Base-by-base conservation (phyloP, 1,140 invertebrate species). In the Saxidomus purpurata region DNA sequence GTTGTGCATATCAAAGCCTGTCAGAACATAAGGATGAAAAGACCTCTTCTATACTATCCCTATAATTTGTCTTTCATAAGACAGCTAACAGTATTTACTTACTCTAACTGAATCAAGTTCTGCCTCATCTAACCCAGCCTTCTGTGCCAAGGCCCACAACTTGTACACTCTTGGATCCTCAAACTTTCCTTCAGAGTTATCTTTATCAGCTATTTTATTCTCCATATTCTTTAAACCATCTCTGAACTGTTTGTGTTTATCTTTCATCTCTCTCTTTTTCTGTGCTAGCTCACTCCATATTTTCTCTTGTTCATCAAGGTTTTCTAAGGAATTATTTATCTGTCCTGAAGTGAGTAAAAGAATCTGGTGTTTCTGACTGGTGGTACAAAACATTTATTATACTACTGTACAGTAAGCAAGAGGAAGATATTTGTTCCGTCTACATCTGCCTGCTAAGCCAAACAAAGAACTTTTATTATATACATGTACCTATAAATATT, bases 101-200 rank as follows among this genome's bases (percentile, higher is more conserved):
- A 98, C 97, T 96, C 97, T 98, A 59, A 99, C 96, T 4, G 98
- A 98, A 89, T 97, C 97, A 9, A 99, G 95, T 96, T 99, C 98
- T 90, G 97, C 97, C 8, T 97, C 95, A 63, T 97, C 97, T 94
- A 99, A 99, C 94, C 98, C 97, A 43, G 97, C 97, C 89, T 97
- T 96, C 22, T 97, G 93, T 1, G 98, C 98, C 80, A 98, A 96
- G 91, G 97, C 97, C 98, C 98, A 99, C 38, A 99, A 95, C 3
- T 97, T 97, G 95, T 98, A 97, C 6, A 99, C 98, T 96, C 98
- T 98, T 0, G 98, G 97, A 94, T 99, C 98, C 25, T 98, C 96
- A 95, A 99, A 99, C 91, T 98, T 98, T 63, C 55, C 76, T 38
- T 31, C 55, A 38, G 22, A 97, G 85, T 97, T 97, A 0, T 98